Evolutionary conservation across 2,888 invertebrate genomes (phyloP).

Genomic region (Chydorus sphaericus): DNA sequence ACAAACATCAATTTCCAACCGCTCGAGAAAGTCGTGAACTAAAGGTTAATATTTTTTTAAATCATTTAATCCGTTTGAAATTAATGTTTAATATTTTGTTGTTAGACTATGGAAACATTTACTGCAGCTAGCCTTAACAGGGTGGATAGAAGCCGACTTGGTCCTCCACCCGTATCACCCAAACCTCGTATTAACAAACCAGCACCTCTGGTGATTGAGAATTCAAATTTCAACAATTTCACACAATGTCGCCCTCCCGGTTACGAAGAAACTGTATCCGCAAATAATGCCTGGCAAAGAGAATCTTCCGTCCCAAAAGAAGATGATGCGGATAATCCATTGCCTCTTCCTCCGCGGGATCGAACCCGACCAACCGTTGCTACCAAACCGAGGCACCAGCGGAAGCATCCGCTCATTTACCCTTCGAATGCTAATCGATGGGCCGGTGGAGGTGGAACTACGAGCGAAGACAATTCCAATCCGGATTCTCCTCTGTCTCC

Average conservation of each 20-base stretch:
- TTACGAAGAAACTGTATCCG: neutral
- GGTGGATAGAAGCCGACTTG: neutral
- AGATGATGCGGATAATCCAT: constrained; percentile 38
- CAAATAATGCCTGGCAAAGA: neutral
- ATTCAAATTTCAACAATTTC: constrained; percentile 17
- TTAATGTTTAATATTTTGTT: neutral
- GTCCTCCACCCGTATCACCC: constrained; percentile 19
- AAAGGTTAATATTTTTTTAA: neutral
- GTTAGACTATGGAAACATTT: neutral
- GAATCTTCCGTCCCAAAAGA: neutral
- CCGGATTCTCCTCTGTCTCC: constrained; percentile 10
- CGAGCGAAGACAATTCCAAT: neutral
- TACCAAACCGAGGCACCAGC: constrained; percentile 52
- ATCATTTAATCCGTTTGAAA: neutral
- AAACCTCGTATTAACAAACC: constrained; percentile 17
- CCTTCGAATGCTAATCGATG: constrained; percentile 32
- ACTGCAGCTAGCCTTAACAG: neutral
- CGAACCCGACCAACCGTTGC: constrained; percentile 40
- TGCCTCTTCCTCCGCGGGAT: constrained; percentile 66
- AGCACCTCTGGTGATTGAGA: constrained; percentile 18
- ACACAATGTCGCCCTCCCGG: constrained; percentile 17
- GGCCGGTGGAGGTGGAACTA: neutral
- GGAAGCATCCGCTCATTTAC: constrained; percentile 67
- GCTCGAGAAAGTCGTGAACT: constrained; percentile 6
- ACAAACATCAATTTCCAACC: constrained; percentile 30